Conservation (phyloP, 1,140 invertebrate genomes). For the Macrostomum lignano region DNA sequence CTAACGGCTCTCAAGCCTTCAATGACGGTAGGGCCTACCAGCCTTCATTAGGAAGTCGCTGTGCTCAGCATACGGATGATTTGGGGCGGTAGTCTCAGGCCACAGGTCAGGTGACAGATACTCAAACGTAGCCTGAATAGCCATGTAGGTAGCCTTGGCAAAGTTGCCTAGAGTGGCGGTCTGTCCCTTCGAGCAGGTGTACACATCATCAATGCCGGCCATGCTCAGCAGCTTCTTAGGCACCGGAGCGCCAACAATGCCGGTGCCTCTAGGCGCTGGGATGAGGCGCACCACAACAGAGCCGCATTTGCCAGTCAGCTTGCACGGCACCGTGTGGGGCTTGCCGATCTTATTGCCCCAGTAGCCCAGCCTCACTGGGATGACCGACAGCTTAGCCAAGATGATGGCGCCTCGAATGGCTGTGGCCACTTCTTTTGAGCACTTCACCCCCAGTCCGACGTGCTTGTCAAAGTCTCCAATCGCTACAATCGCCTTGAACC, state of each 20-base stretch:
- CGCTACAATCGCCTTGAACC: conserved; percentile 72
- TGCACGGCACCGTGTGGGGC: conserved; percentile 96
- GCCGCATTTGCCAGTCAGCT: conserved; percentile 96
- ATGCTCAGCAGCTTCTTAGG: conserved; percentile 91
- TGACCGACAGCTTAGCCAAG: conserved; percentile 81
- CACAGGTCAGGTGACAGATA: conserved; percentile 93
- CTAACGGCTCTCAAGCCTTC: no score
- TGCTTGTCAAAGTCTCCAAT: conserved; percentile 97
- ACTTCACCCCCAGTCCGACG: conserved; percentile 91
- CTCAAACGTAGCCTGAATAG: conserved; percentile 88
- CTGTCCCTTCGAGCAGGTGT: conserved; percentile 70
- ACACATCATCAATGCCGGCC: conserved; percentile 98
- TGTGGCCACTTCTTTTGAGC: conserved; percentile 98
- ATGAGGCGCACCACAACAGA: conserved; percentile 79
- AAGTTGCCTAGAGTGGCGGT: conserved; percentile 96
- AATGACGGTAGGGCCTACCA: not conserved
- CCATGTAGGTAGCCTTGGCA: conserved; percentile 90
- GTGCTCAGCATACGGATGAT: conserved; percentile 70
- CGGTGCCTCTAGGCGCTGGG: conserved; percentile 92
- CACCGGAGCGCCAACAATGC: conserved; percentile 91
- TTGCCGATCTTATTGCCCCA: conserved; percentile 99
- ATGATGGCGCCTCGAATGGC: conserved; percentile 97
- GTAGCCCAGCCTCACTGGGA: conserved; percentile 87
- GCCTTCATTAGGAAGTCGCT: conserved; percentile 53
- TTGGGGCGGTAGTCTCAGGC: conserved; percentile 53